Percentiles rank a stretch among this genome's conserved stretches.
Conservation (phyloP, 2,797 vertebrate genomes). For the Diplodus puntazzo region DNA sequence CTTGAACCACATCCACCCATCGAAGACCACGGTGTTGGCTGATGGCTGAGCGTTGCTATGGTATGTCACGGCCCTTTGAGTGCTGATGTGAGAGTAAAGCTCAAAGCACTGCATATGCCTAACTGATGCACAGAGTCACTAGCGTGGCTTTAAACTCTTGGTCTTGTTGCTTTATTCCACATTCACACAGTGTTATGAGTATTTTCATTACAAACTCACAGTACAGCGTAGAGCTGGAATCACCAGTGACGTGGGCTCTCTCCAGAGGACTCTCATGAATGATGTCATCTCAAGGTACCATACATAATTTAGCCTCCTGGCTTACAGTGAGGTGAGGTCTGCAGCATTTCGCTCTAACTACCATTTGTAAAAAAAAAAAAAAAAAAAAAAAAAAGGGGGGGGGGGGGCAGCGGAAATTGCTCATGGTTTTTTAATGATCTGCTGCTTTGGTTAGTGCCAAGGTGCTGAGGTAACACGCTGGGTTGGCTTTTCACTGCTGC, state of each 20-base stretch:
- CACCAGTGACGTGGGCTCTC: slow-evolving; percentile 7
- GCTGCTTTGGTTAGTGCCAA: slow-evolving; percentile 29
- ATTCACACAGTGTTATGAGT: background rate
- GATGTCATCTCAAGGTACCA: slow-evolving; percentile 57
- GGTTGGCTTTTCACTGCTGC: background rate
- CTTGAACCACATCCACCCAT: too few relatives aligned
- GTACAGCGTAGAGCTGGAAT: background rate
- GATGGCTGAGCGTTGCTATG: too few relatives aligned
- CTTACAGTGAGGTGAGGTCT: slow-evolving; percentile 51
- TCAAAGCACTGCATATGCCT: too few relatives aligned
- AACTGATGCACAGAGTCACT: too few relatives aligned
- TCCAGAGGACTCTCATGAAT: slow-evolving; percentile 36
- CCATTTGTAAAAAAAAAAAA: slow-evolving; percentile 11
- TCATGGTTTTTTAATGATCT: slow-evolving; percentile 70
- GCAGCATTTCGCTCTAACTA: slow-evolving; percentile 38
- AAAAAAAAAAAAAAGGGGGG: background rate
- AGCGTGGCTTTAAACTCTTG: too few relatives aligned
- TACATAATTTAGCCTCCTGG: slow-evolving; percentile 60
- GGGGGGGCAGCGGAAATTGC: background rate
- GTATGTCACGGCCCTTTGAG: too few relatives aligned
- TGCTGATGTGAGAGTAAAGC: too few relatives aligned
- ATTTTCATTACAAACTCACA: background rate
- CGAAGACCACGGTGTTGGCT: too few relatives aligned
- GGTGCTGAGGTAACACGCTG: slow-evolving; percentile 44
- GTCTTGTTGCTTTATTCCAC: background rate